Conservation (phyloP, 1,140 invertebrate genomes). For the Dinoponera quadriceps region DNA sequence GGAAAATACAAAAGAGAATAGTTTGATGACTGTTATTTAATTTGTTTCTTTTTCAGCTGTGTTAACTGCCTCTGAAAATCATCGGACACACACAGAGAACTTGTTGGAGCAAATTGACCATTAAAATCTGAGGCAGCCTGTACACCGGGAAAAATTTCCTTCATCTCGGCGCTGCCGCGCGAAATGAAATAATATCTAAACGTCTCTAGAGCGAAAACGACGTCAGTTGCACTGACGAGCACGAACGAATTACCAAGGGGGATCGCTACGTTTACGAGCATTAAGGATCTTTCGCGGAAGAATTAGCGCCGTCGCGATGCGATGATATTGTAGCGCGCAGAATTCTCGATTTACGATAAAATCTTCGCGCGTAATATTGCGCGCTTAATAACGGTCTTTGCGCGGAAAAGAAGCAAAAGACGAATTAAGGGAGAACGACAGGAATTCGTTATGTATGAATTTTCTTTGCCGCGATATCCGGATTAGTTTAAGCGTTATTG, state of each 20-base stretch:
- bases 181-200: conserved; percentile 50
- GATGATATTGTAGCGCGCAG: background rate
- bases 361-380: background rate
- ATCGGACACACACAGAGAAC: no score
- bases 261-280: conserved; percentile 24
- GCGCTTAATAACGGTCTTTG: background rate
- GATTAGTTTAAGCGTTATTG: background rate
- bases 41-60: no score
- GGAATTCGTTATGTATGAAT: background rate
- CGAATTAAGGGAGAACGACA: background rate
- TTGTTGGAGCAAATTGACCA: no score
- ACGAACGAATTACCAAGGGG: conserved; percentile 31
- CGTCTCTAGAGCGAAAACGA: conserved; percentile 39
- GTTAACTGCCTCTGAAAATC: no score
- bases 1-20: no score
- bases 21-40: no score
- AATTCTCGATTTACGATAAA: background rate
- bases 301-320: conserved; percentile 14
- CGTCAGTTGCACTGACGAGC: conserved; percentile 37
- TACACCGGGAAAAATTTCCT: conserved; percentile 17
- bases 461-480: no score
- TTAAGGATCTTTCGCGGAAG: conserved; percentile 36
- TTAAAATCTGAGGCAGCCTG: no score
- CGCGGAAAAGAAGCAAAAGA: background rate
- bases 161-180: background rate